phyloP scores from a whole-genome alignment of 23 tunicate species.

The Clavelina lepadiformis region DNA sequence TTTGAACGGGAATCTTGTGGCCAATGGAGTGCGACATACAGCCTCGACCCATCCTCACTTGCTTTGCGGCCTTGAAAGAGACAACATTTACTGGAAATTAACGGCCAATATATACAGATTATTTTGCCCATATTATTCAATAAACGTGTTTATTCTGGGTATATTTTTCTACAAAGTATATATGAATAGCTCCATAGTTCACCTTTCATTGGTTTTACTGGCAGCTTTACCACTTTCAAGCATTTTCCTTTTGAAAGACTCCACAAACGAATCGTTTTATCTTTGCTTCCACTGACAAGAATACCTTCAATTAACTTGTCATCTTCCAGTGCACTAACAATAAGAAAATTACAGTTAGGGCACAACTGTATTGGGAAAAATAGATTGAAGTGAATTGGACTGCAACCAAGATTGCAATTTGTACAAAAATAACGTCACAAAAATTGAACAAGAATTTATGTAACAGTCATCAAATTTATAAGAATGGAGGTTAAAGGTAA shows the following conservation, averaged over 20 bases:
- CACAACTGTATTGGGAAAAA: no score
- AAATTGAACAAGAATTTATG: no score
- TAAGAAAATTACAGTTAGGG: no score
- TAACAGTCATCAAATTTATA: no score
- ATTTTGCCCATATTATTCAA: not conserved
- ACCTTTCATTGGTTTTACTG: constrained; percentile 71
- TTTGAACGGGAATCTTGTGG: constrained; percentile 20
- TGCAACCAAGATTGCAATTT: no score
- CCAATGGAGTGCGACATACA: constrained; percentile 61
- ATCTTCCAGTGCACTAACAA: no score
- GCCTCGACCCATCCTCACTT: constrained; percentile 46
- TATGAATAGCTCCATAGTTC: not conserved
- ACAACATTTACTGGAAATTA: not conserved
- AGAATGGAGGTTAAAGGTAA: no score
- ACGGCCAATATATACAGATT: not conserved
- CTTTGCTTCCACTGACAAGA: constrained; percentile 82
- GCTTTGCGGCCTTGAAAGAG: constrained; percentile 50
- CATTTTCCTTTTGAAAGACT: constrained; percentile 69
- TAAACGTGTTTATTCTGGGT: not conserved
- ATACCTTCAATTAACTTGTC: constrained; percentile 24
- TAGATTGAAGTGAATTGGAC: no score
- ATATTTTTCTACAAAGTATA: not conserved
- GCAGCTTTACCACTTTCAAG: constrained; percentile 37
- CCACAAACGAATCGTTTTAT: constrained; percentile 81
- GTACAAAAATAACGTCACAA: no score